A percentile compares a stretch with the other conserved stretches of the same genome.
Conservation (phyloP, 2,113 vertebrate species). For the Nyctibius bracteatus region DNA sequence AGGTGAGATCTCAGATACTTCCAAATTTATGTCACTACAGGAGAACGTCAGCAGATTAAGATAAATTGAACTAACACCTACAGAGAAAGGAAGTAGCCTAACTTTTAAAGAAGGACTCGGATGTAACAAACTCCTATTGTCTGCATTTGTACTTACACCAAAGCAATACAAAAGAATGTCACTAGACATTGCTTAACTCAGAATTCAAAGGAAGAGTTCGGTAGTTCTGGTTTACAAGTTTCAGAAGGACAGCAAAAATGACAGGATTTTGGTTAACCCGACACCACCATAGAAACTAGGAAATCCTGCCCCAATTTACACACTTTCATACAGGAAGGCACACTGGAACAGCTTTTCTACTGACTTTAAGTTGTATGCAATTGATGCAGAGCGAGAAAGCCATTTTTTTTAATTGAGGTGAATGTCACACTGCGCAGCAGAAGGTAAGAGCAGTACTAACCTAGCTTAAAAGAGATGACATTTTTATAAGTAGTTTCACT, state of each 20-base stretch:
- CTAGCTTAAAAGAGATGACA: background rate
- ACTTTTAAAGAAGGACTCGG: background rate
- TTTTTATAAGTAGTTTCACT: background rate
- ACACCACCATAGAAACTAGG: background rate
- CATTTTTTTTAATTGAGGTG: background rate
- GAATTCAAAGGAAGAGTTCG: background rate
- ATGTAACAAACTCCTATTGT: background rate
- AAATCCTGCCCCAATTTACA: background rate
- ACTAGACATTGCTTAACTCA: background rate
- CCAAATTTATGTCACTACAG: background rate
- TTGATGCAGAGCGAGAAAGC: background rate
- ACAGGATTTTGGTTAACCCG: background rate
- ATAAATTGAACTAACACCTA: background rate
- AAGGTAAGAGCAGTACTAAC: background rate
- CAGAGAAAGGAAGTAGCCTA: background rate
- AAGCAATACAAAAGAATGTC: background rate
- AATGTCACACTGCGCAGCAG: background rate
- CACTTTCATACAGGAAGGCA: background rate
- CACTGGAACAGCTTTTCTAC: background rate
- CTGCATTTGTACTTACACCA: background rate
- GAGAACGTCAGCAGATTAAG: rapidly evolving
- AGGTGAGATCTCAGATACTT: background rate
- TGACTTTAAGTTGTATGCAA: background rate
- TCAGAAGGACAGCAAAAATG: background rate
- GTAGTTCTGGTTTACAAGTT: background rate